Conservation (phyloP, 2,888 invertebrate genomes). For the Prosapia bicincta region DNA sequence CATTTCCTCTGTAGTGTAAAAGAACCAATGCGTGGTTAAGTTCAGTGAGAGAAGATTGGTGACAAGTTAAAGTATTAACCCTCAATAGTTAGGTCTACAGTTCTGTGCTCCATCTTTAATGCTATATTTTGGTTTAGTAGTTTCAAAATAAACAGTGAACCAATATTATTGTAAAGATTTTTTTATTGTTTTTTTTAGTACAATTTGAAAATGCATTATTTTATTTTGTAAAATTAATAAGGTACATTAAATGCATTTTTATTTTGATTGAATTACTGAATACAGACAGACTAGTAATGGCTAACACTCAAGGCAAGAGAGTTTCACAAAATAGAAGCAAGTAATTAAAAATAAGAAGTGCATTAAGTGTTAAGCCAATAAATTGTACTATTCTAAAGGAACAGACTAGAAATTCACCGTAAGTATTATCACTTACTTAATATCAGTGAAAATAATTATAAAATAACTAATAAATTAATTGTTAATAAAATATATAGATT, state of each 20-base stretch:
- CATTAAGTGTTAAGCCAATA: neutral
- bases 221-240: neutral
- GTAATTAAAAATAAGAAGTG: neutral
- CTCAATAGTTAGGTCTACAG: too few relatives aligned
- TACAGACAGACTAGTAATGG: neutral
- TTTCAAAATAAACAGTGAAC: too few relatives aligned
- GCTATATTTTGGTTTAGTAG: too few relatives aligned
- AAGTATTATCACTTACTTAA: neutral
- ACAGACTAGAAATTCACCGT: neutral
- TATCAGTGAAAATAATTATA: neutral
- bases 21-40: too few relatives aligned
- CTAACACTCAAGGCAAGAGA: neutral
- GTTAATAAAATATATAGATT: neutral
- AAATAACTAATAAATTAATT: neutral
- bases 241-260: neutral
- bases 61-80: too few relatives aligned
- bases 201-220: neutral
- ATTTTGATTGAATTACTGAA: neutral
- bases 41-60: too few relatives aligned
- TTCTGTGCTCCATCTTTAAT: too few relatives aligned
- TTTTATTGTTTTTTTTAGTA: neutral
- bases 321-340: neutral
- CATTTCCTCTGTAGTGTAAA: too few relatives aligned
- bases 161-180: neutral
- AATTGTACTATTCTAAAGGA: neutral